phyloP scores from a whole-genome alignment of 2,113 vertebrate species.

The Ceyx melanurus region DNA sequence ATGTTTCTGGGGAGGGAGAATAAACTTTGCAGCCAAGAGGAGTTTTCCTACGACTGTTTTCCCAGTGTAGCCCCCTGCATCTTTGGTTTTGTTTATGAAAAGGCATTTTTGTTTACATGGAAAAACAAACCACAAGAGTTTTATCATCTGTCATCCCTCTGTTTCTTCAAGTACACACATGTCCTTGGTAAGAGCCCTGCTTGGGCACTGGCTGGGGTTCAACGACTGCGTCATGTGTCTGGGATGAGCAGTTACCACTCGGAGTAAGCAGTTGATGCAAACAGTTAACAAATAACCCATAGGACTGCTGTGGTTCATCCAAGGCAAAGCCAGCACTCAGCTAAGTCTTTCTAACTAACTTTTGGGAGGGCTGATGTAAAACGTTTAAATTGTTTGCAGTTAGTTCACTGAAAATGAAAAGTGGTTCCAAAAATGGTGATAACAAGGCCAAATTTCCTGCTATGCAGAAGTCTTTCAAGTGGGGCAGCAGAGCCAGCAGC shows the following conservation, averaged over 20 bases:
- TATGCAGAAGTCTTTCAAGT: background rate
- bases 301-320: background rate
- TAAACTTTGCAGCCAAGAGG: slow-evolving; percentile 49
- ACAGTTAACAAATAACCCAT: background rate
- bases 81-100: slow-evolving; percentile 21
- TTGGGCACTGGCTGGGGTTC: background rate
- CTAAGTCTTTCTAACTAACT: background rate
- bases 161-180: slow-evolving; percentile 14
- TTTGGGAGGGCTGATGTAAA: background rate
- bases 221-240: background rate
- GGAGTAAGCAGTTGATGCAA: background rate
- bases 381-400: background rate
- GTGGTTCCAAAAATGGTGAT: background rate
- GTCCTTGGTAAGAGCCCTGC: background rate
- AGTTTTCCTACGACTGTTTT: slow-evolving; percentile 42
- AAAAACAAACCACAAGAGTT: slow-evolving; percentile 43
- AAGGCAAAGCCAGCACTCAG: background rate
- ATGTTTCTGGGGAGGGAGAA: background rate
- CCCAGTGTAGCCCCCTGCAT: background rate
- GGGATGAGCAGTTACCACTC: background rate
- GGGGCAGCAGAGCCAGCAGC: background rate
- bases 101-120: slow-evolving; percentile 40
- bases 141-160: slow-evolving; percentile 30
- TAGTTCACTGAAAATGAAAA: background rate
- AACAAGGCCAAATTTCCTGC: background rate